Base-by-base conservation (phyloP, 2,888 invertebrate genomes). In the Drosophila paramelanica region DNA sequence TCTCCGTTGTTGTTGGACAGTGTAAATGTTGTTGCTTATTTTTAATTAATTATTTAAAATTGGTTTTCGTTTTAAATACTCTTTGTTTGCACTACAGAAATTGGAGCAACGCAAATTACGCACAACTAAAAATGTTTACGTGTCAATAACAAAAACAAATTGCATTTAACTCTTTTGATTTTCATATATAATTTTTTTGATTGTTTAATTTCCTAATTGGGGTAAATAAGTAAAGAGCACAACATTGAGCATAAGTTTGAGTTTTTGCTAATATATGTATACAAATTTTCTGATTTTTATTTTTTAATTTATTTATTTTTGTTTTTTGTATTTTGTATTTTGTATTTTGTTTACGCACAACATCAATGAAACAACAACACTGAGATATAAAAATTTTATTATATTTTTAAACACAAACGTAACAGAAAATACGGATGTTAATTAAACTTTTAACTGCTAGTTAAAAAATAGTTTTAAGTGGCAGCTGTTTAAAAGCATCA, bases 321-420 rank as follows among this genome's bases (percentile, higher is more conserved):
- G 55, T 61, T 46, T 56, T 53, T 62, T 51, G 60, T 57, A 61
- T 49, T 67, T 86, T 62, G 55, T 61, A 46, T 56, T 53, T 62
- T 51, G 60, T 57, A 61, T 49, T 67, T 86, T 53, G 41, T 69
- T 79, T 81, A 88, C 80, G 77, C 75, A 90, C 90, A 89, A 90
- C 90, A 90, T 89, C 82, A 76, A 89, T 60, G 62, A 77, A 90
- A 90, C 90, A 90, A 90, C 91, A 90, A 90, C 88, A 89, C 75
- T 76, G 78, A 89, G 81, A 88, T 78, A 82, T 83, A 77, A 88
- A 81, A 80, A 74, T 50, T 72, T 82, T 84, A 75, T 72, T 60
- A 38, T 67, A 42, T 36, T 69, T 53, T 57, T 33, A 43, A 55
- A 53, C 60, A 68, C 38, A 60, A 67, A 72, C 39, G 13, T 42